Evolutionary conservation across 1,140 invertebrate genomes (phyloP), one percentile per base, ranked within the genome.

Genomic region (Ceratina calcarata): DNA sequence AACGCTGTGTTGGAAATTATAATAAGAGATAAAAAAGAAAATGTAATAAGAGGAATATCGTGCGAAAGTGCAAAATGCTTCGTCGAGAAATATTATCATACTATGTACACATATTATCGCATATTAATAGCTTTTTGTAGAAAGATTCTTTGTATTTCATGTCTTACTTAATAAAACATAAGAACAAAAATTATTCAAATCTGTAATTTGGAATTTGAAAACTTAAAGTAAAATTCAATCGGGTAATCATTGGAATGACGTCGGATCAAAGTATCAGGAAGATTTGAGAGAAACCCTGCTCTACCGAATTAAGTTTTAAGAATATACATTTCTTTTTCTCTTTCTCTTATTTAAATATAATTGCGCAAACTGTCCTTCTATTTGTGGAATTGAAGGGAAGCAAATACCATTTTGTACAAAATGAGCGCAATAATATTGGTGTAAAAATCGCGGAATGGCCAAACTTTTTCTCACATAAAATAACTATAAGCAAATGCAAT

Each of bases 41-140:
- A 20, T 22, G 58, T 70, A 61, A 45, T 45, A 10, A 45, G 37
- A 45, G 37, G 49, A 71, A 64, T 62, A 15, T 24, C 20, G 27
- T 64, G 55, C 61, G 49, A 71, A 78, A 78, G 68, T 71, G 76
- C 76, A 78, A 78, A 71, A 78, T 78, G 76, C 76, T 78, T 78
- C 71, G 15, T 45, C 3, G 15, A 10, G 3, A 78, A 64, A 78
- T 78, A 55, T 71, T 70, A 70, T 61, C 37, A 45, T 45, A 45
- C 37, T 45, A 45, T 10, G 37, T 45, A 45, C 37, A 45, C 37
- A 71, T 62, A 78, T 71, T 16, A 78, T 37, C 55, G 27, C 49
- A 62, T 77, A 77, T 15, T 69, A 12, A 32, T 55, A 64, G 58
- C 27, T 64, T 70, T 71, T 71, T 78, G 76, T 78, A 78, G 49